Evolutionary conservation across 1,140 invertebrate genomes (phyloP).

Genomic region (Eciton burchellii): DNA sequence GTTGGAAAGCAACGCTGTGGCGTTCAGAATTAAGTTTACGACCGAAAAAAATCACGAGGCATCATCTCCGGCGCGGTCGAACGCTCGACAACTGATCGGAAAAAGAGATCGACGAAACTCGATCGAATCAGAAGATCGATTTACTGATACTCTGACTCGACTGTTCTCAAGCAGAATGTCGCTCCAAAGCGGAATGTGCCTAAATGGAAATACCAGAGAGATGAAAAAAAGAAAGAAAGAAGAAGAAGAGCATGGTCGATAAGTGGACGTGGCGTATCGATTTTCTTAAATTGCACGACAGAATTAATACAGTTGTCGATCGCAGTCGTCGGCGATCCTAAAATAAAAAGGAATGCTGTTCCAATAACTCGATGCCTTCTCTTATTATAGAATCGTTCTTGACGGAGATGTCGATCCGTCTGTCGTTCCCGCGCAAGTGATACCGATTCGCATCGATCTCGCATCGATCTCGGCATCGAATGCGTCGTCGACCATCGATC

Average conservation of each 20-base stretch:
- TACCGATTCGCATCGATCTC: neutral
- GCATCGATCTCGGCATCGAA: neutral
- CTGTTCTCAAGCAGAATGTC: conserved; percentile 39
- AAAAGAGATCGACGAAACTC: conserved; percentile 46
- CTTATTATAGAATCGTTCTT: neutral
- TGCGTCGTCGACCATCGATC: neutral
- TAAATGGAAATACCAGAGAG: neutral
- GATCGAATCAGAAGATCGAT: neutral
- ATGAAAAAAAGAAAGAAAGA: neutral
- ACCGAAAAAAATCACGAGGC: conserved; percentile 24
- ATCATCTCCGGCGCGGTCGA: conserved; percentile 28
- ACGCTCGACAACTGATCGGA: neutral
- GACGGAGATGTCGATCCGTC: neutral
- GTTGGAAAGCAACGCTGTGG: conserved; percentile 54
- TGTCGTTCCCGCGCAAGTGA: too few species aligned
- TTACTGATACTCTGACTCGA: conserved; percentile 38
- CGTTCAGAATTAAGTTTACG: conserved; percentile 66
- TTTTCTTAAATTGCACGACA: neutral
- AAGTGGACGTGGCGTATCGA: neutral
- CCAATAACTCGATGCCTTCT: neutral
- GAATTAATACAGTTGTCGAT: neutral
- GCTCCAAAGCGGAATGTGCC: neutral
- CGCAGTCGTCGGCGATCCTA: neutral
- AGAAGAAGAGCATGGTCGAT: neutral
- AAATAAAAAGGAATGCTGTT: neutral